Base-by-base conservation (phyloP, 2,888 invertebrate genomes). In the Pardosa pseudoannulata region DNA sequence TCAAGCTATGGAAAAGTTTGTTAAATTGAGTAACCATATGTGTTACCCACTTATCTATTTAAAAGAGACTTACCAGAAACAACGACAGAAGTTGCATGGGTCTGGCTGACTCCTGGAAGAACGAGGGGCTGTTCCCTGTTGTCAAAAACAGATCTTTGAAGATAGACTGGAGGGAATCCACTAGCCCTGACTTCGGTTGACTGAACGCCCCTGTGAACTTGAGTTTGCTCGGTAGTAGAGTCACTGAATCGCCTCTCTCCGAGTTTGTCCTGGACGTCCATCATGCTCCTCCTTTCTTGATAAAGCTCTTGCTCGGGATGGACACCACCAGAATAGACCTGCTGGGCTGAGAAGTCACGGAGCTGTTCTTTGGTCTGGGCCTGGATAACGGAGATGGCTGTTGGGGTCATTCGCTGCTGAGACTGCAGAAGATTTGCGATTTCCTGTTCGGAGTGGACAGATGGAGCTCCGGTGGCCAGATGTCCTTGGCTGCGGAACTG, bases 21-120 rank as follows among this genome's bases (percentile, higher is more conserved):
- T n/a, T n/a, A n/a, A n/a, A n/a, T n/a, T n/a, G n/a, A n/a, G n/a
- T n/a, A n/a, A n/a, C n/a, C n/a, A n/a, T n/a, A n/a, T n/a, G n/a
- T n/a, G n/a, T n/a, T n/a, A n/a, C n/a, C n/a, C n/a, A n/a, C n/a
- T n/a, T n/a, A n/a, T n/a, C n/a, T n/a, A n/a, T n/a, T n/a, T n/a
- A n/a, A n/a, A n/a, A n/a, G n/a, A n/a, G n/a, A 23, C 82, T 65
- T 46, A 82, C 82, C 82, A 31, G 82, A 82, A 46, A 82, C 82
- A 27, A 82, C 41, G 1, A 82, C 75, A 1, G 82, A 75, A 70
- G 82, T 9, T 3, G 82, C 75, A n/a, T 75, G 82, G 9, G 73
- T 31, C 1, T 67, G 23, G 13, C 65, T 28, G 5, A 73, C 39
- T 31, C 71, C 31, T 23, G 83, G 83, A 11, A 83, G 31, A 2